A percentile compares a stretch with the other conserved stretches of the same genome.
Conservation (phyloP, 2,888 invertebrate species). For the Papilio elwesi region DNA sequence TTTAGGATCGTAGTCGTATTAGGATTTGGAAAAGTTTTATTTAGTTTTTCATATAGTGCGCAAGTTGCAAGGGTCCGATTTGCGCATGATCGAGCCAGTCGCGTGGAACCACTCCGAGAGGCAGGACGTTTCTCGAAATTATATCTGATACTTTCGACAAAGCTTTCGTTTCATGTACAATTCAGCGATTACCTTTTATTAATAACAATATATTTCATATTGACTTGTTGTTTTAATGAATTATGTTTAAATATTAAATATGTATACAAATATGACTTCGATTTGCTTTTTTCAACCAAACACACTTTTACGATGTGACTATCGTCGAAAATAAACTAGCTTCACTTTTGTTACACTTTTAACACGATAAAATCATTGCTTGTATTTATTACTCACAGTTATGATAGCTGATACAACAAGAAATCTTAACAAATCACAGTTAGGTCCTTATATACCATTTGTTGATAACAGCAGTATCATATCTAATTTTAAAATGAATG, state of each 20-base stretch:
- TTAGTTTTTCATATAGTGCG: neutral
- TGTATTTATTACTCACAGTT: neutral
- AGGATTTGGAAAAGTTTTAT: neutral
- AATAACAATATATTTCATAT: neutral
- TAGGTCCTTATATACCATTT: too few species aligned
- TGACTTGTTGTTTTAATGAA: neutral
- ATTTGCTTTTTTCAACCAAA: neutral
- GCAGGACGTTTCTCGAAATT: conserved; percentile 4
- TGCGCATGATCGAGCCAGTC: conserved; percentile 32
- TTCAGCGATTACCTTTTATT: neutral
- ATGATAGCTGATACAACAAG: neutral
- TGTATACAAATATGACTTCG: neutral
- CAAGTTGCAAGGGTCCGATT: neutral
- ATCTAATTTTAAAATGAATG: too few species aligned
- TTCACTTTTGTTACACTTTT: too few species aligned
- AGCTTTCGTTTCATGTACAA: neutral
- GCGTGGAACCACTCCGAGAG: conserved; percentile 26
- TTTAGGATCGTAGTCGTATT: neutral
- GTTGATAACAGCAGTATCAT: too few species aligned
- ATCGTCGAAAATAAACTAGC: too few species aligned
- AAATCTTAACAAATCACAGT: neutral
- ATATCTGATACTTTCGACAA: neutral
- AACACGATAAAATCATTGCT: neutral
- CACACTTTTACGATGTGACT: too few species aligned
- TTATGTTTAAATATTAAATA: neutral